Evolutionary conservation across 1,140 invertebrate species (phyloP), one percentile per base, ranked within the genome.

Genomic region (Neodiprion virginianus): DNA sequence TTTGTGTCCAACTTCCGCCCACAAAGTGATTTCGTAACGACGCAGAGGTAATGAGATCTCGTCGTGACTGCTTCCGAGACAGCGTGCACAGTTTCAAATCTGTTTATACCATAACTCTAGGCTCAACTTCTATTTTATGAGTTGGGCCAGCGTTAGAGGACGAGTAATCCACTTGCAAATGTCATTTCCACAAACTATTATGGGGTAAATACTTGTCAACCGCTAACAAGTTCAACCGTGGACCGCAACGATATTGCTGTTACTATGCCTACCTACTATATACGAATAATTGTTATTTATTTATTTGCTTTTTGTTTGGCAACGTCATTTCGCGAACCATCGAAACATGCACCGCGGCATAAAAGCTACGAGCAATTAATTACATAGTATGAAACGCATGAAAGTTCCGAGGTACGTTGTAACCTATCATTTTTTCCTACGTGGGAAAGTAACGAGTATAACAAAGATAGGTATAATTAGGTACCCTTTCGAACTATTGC

Each of bases 21-120:
- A 61, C 53, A 61, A 61, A 61, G 53, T 61, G 53, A 61, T 61
- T 61, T 61, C 53, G n/a, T 61, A 61, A 61, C 53, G 53, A 61
- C 53, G 53, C n/a, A 61, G n/a, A 61, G 11, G 53, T 61, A 61
- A 61, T 61, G 53, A 61, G 53, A 61, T 61, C 8, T 61, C 53
- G n/a, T 61, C 53, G 53, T 9, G 53, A 61, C 8, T 61, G n/a
- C n/a, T 61, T 61, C 53, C 53, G 53, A 61, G 53, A 61, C 53
- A 40, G 28, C 53, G 53, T 17, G 53, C n/a, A 61, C 53, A 61
- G 53, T 61, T 61, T 61, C 53, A 61, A 61, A 61, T 61, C 53
- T 61, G 11, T 61, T 17, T 40, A 5, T 40, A 40, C 28, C 5
- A 40, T 40, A 5, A 61, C 53, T 61, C 53, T 61, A 17, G 53